phyloP scores from a whole-genome alignment of 2,113 vertebrate species.

The Gorilla gorilla region DNA sequence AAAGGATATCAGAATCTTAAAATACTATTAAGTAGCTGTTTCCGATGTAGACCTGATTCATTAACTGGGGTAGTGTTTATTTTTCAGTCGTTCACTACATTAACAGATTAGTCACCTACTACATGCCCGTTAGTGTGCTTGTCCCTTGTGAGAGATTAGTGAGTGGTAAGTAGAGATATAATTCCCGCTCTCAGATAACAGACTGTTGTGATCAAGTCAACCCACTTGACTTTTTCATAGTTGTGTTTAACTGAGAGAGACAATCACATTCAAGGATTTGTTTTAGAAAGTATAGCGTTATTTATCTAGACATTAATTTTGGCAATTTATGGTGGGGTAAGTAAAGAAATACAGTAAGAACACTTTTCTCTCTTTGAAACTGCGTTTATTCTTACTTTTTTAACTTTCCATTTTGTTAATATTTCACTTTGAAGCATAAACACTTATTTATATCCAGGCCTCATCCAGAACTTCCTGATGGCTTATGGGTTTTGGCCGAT shows the following conservation, averaged over 20 bases:
- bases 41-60: neutral
- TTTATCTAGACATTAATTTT: constrained; percentile 16
- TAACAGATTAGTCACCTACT: neutral
- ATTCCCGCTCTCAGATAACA: neutral
- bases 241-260: neutral
- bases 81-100: constrained; percentile 26
- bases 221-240: neutral
- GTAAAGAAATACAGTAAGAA: neutral
- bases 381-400: constrained; percentile 1
- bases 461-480: neutral
- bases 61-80: neutral
- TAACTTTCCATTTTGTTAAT: neutral
- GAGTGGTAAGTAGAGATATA: neutral
- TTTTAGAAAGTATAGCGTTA: neutral
- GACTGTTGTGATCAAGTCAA: neutral
- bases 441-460: neutral
- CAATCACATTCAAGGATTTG: neutral
- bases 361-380: constrained; percentile 5
- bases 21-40: neutral
- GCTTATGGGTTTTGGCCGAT: neutral
- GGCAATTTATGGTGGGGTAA: neutral
- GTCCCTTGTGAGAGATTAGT: neutral
- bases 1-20: neutral
- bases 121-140: neutral
- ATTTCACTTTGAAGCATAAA: neutral